Evolutionary conservation across 2,888 invertebrate species (phyloP), one percentile per base, ranked within the genome.

Genomic region (Odontocolon sp.): DNA sequence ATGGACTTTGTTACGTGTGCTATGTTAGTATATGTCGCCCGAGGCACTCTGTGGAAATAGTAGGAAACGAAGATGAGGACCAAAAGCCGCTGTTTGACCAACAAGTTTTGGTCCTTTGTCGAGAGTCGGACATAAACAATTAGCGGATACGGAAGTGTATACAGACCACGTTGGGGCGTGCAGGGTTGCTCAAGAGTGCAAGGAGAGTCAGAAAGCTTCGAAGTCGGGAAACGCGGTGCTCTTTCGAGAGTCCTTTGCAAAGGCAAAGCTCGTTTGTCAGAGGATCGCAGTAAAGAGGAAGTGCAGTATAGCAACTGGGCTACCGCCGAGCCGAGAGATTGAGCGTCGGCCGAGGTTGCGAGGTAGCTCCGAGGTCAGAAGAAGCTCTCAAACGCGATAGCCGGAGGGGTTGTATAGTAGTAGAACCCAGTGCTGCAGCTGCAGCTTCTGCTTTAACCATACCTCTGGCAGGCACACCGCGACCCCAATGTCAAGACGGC

Each of bases 401-500:
- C 64, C 64, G 36, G 26, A 21, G 64, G 64, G 50, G 23, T 4
- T 50, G n/a, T 38, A 36, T 23, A n/a, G n/a, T n/a, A n/a, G n/a
- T n/a, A n/a, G n/a, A n/a, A n/a, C n/a, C n/a, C n/a, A n/a, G n/a
- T n/a, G 36, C 38, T n/a, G 14, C 4, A 50, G 33, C 36, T 50
- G 23, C 14, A 8, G 47, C 28, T 31, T 16, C 14, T 14, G 63
- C 21, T 16, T 64, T 23, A 9, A 33, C 47, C 14, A 47, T 63
- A 38, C 14, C n/a, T n/a, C n/a, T 14, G 21, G 33, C 47, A 16
- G 9, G 11, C 6, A 16, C 18, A 23, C 23, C 33, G 33, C 47
- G 50, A 64, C 36, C 50, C 63, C 38, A 50, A 64, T 64, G 63
- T 64, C 63, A 64, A 64, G 63, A 64, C 11, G 50, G 33, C 63